Conservation (phyloP, 2,113 vertebrate genomes). For the Eulemur rufifrons region DNA sequence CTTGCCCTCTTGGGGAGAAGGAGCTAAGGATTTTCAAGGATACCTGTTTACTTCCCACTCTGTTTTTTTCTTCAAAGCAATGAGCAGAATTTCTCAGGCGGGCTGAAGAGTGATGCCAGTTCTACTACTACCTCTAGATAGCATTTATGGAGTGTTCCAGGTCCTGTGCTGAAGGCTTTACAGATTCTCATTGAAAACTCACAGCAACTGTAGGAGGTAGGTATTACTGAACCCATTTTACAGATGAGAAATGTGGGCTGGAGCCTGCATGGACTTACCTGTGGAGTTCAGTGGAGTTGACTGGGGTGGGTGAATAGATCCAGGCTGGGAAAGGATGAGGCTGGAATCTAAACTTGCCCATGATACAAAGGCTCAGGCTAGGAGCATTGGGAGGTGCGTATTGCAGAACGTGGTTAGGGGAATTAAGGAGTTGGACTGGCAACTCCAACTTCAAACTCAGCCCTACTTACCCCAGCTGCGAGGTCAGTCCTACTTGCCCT, state of each 20-base stretch:
- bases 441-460: not conserved
- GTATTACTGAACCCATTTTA: not conserved
- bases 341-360: not conserved
- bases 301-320: not conserved
- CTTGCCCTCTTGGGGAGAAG: not conserved
- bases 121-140: not conserved
- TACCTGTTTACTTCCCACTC: not conserved
- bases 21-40: not conserved
- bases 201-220: accelerated
- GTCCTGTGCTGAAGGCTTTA: not conserved
- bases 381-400: not conserved
- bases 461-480: not conserved
- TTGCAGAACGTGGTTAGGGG: not conserved
- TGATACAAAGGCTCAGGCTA: not conserved
- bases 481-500: not conserved
- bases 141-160: not conserved
- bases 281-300: not conserved
- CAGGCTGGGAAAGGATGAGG: not conserved
- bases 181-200: not conserved
- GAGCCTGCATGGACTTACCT: not conserved
- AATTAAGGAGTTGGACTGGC: not conserved
- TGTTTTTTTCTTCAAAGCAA: not conserved
- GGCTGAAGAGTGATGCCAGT: not conserved
- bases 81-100: not conserved
- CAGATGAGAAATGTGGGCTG: not conserved